Evolutionary conservation across 2,888 invertebrate genomes (phyloP).

Genomic region (Hartigia nigra): DNA sequence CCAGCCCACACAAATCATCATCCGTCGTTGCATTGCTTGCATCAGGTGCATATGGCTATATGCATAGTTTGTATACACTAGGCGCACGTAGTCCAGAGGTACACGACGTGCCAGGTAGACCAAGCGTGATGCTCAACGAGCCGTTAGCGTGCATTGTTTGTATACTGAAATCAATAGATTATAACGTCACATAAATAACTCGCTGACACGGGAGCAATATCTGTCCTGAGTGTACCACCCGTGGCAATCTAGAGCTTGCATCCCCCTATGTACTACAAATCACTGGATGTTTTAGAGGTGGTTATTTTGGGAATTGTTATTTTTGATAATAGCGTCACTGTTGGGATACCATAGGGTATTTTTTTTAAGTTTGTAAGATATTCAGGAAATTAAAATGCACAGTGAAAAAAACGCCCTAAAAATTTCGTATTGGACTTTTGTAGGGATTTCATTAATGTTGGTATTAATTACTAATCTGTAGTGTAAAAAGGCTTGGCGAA

Average conservation of each 20-base stretch:
- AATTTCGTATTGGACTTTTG: neutral
- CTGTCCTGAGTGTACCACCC: conserved; percentile 19
- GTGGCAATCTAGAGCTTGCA: neutral
- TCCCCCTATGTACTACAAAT: neutral
- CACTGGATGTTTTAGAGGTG: neutral
- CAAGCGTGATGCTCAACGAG: neutral
- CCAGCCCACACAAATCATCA: no score
- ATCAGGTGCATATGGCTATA: neutral
- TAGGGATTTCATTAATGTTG: neutral
- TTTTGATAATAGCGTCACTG: neutral
- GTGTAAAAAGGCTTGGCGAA: conserved; percentile 23
- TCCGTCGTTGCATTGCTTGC: neutral
- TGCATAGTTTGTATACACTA: neutral
- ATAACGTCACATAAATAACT: conserved; percentile 43
- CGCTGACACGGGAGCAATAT: conserved; percentile 44
- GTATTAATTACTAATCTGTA: neutral
- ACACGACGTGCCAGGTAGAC: neutral
- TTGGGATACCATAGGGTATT: neutral
- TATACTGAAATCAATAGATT: conserved; percentile 39
- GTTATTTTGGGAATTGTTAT: neutral
- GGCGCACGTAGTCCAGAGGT: neutral
- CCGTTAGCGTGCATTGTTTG: neutral
- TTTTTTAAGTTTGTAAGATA: neutral
- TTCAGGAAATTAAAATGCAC: neutral
- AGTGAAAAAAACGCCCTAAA: neutral